A percentile compares a stretch with the other conserved stretches of the same genome.
Conservation (phyloP, 2,113 vertebrate species). For the Syngnathus scovelli region DNA sequence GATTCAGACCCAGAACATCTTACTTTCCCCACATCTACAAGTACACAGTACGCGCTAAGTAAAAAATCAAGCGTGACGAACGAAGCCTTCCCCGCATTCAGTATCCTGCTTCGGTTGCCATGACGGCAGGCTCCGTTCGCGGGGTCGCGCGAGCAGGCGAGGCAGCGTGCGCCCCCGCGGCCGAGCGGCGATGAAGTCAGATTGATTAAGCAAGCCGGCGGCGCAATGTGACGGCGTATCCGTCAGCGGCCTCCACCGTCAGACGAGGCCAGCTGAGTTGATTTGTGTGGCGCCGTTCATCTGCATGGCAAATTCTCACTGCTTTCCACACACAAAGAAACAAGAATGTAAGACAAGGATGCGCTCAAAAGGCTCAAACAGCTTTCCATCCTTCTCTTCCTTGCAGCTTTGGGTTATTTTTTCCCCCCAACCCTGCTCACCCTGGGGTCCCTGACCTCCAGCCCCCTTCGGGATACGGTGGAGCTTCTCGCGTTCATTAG, state of each 20-base stretch:
- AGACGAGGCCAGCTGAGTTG: not conserved
- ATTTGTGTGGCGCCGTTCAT: not conserved
- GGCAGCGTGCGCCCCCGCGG: constrained; percentile 10
- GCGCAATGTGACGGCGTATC: constrained; percentile 53
- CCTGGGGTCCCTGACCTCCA: constrained; percentile 27
- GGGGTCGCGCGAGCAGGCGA: constrained; percentile 21
- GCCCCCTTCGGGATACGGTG: constrained; percentile 6
- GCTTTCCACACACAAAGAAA: not conserved
- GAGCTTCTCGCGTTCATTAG: constrained; percentile 11
- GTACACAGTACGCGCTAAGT: not conserved
- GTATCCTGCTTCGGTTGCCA: not conserved
- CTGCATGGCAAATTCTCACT: not conserved
- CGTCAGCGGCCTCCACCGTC: constrained; percentile 46
- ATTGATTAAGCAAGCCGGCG: constrained; percentile 57
- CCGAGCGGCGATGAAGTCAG: constrained; percentile 24
- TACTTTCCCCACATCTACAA: not conserved
- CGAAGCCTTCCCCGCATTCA: not conserved
- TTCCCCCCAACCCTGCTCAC: constrained; percentile 16
- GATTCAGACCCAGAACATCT: not conserved
- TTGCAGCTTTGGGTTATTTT: not conserved
- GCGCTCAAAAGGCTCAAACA: constrained; percentile 16
- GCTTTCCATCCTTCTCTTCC: not conserved
- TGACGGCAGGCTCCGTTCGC: not conserved
- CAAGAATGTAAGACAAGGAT: not conserved
- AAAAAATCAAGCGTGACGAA: not conserved